phyloP scores from a whole-genome alignment of 2,797 vertebrate species.

The Denticeps clupeoides region DNA sequence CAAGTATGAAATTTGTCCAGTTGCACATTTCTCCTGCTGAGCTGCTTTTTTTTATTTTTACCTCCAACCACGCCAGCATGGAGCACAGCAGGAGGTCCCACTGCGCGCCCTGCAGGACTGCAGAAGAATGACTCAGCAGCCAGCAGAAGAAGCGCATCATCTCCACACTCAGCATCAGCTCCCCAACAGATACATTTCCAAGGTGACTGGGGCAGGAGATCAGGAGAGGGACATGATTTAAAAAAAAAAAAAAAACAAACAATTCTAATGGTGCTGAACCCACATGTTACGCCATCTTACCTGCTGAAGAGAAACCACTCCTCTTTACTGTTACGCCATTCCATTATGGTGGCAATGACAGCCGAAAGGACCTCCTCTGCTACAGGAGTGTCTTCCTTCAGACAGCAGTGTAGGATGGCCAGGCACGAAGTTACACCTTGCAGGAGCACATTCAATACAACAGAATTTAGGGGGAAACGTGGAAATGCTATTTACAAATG shows the following conservation, averaged over 20 bases:
- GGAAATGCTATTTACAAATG: no score
- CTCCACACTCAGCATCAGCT: constrained; percentile 78
- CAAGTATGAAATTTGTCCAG: no score
- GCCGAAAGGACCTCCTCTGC: constrained; percentile 71
- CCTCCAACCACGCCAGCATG: constrained; percentile 91
- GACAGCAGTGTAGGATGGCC: constrained; percentile 77
- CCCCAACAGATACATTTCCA: constrained; percentile 56
- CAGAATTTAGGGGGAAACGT: no score
- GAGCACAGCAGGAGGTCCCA: constrained; percentile 96
- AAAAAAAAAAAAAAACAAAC: not conserved
- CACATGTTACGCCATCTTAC: constrained; percentile 44
- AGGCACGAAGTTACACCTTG: constrained; percentile 79
- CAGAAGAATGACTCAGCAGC: constrained; percentile 58
- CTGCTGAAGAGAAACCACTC: constrained; percentile 86
- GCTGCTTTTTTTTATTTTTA: no score
- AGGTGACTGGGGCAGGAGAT: constrained; percentile 61
- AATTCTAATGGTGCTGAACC: not conserved
- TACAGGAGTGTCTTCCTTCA: constrained; percentile 55
- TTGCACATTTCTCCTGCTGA: no score
- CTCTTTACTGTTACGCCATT: constrained; percentile 77
- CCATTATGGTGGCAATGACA: constrained; percentile 71
- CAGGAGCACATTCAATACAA: no score
- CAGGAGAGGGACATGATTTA: constrained; percentile 13
- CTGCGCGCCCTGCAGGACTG: constrained; percentile 60
- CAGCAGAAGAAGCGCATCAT: constrained; percentile 78